phyloP scores from a whole-genome alignment of 2,797 vertebrate genomes.

The Catharus ustulatus region DNA sequence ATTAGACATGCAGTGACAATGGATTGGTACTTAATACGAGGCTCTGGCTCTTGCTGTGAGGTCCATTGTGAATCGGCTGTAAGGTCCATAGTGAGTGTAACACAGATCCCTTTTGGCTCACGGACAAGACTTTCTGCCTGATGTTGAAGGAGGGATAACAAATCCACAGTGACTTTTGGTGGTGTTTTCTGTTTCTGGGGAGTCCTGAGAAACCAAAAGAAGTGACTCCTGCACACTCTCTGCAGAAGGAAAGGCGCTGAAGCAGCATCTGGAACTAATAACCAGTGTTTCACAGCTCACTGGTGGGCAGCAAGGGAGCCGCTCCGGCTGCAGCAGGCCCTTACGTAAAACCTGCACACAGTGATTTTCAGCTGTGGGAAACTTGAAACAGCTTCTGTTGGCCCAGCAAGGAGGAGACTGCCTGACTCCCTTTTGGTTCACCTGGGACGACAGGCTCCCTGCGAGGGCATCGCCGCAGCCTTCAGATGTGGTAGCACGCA shows the following conservation, averaged over 20 bases:
- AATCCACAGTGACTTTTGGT: neutral
- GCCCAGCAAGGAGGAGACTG: neutral
- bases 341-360: neutral
- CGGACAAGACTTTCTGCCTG: neutral
- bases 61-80: neutral
- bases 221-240: slow-evolving; percentile 23
- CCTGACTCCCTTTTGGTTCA: neutral
- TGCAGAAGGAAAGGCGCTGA: neutral
- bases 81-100: neutral
- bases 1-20: neutral
- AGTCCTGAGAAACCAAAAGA: neutral
- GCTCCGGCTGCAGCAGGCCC: neutral
- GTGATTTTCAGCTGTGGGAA: neutral
- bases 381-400: neutral
- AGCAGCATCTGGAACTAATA: slow-evolving; percentile 64
- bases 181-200: slow-evolving; percentile 24
- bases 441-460: neutral
- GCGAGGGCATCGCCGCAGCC: neutral
- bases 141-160: neutral
- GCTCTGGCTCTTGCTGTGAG: neutral
- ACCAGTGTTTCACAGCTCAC: slow-evolving; percentile 34
- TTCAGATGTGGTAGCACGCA: slow-evolving; percentile 12
- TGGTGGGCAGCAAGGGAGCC: slow-evolving; percentile 1
- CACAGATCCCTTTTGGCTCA: neutral
- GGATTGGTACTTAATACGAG: neutral